Conservation (phyloP, 2,113 vertebrate species). For the Psilopsiagon aurifrons region DNA sequence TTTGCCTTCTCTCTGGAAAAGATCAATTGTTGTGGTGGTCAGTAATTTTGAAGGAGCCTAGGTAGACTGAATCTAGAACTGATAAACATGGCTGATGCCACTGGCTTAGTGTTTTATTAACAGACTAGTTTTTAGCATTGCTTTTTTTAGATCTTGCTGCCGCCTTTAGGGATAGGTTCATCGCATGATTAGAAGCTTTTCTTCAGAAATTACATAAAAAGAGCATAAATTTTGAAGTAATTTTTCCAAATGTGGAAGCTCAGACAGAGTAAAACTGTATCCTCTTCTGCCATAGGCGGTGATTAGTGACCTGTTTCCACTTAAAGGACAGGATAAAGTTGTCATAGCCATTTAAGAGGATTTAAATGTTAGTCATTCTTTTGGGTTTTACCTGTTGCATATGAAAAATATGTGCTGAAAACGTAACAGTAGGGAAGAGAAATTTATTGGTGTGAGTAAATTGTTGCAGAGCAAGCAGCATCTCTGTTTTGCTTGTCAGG, state of each 20-base stretch:
- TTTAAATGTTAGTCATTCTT: background rate
- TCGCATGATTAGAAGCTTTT: background rate
- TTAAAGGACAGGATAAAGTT: constrained; percentile 14
- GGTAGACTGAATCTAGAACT: background rate
- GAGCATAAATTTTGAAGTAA: background rate
- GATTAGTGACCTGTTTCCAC: constrained; percentile 2
- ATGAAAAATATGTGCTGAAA: background rate
- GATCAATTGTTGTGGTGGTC: background rate
- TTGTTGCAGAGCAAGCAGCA: background rate
- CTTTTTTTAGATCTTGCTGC: background rate
- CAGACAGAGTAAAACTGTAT: background rate
- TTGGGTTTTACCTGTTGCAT: background rate
- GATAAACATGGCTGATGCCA: background rate
- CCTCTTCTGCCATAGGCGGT: background rate
- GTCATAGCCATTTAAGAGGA: constrained; percentile 16
- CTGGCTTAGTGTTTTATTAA: background rate
- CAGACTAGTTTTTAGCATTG: background rate
- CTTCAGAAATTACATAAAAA: background rate
- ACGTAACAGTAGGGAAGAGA: background rate
- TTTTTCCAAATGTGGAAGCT: background rate
- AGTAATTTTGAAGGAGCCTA: background rate
- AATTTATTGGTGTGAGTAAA: background rate
- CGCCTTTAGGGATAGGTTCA: background rate
- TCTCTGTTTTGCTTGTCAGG: background rate
- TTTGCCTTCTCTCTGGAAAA: background rate